Percentiles rank a stretch among this genome's conserved stretches.
Evolutionary conservation across 2,888 invertebrate species (phyloP).

Genomic region (Muscina levida): DNA sequence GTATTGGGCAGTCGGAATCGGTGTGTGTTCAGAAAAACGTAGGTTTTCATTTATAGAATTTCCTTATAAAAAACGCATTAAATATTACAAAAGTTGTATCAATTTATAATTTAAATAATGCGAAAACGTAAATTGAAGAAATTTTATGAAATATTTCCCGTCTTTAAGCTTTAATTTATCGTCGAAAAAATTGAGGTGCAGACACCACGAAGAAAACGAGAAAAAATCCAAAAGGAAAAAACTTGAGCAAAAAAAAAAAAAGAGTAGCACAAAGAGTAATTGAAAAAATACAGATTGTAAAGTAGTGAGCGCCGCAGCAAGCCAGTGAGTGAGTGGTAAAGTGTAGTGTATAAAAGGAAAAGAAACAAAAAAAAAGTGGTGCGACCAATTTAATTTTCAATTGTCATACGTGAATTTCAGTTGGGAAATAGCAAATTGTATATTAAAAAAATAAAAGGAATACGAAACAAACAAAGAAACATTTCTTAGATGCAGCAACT

Average conservation of each 20-base stretch:
- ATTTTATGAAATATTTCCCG: constrained; percentile 43
- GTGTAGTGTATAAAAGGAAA: constrained; percentile 39
- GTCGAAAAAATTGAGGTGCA: constrained; percentile 54
- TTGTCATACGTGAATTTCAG: constrained; percentile 6
- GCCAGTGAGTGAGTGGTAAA: constrained; percentile 47
- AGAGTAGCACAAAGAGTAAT: constrained; percentile 61
- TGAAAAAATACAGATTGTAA: constrained; percentile 61
- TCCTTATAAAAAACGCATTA: constrained; percentile 40
- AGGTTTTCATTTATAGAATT: constrained; percentile 43
- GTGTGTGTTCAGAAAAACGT: constrained; percentile 56
- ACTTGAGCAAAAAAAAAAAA: constrained; percentile 48
- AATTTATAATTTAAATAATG: constrained; percentile 60
- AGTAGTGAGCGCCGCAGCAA: constrained; percentile 48
- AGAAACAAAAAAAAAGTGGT: constrained; percentile 46
- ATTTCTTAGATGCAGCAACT: background rate
- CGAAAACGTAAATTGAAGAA: constrained; percentile 65
- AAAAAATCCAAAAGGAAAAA: constrained; percentile 33
- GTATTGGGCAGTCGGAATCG: constrained; percentile 65
- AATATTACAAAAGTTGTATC: constrained; percentile 49
- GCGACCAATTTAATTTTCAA: constrained; percentile 45
- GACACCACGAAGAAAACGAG: constrained; percentile 53
- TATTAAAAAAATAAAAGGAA: background rate
- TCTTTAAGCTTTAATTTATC: constrained; percentile 36
- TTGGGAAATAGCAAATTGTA: constrained; percentile 28
- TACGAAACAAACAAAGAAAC: no score